A percentile compares a stretch with the other conserved stretches of the same genome.
Conservation (phyloP, 2,113 vertebrate species). For the Chelonoidis abingdonii region DNA sequence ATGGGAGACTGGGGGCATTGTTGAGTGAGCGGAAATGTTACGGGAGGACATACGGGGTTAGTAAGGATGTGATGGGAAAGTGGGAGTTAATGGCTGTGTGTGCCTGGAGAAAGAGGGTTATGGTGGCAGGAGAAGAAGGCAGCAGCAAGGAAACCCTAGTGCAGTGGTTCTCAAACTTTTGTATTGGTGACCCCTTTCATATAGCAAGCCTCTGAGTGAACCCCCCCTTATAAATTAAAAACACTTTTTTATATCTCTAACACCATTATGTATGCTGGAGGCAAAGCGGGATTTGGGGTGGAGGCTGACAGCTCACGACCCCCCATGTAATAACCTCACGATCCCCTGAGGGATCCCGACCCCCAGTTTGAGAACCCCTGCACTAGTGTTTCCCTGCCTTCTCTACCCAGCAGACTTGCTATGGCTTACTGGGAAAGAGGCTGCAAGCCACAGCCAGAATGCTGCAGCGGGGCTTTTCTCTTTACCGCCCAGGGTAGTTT, state of each 20-base stretch:
- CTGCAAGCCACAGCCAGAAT: rapidly evolving
- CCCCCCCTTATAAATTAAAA: no score
- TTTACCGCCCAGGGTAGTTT: rapidly evolving
- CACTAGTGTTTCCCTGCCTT: background rate
- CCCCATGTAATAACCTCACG: no score
- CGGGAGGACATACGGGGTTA: background rate
- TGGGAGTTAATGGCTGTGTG: background rate
- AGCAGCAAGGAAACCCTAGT: background rate
- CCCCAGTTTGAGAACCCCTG: no score
- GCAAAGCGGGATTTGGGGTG: no score
- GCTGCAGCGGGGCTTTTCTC: background rate
- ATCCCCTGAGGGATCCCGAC: no score
- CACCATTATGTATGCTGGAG: no score
- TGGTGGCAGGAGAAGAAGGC: background rate
- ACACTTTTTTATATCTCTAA: no score
- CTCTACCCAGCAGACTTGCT: background rate
- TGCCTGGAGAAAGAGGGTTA: background rate
- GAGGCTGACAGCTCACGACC: no score
- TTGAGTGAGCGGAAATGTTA: background rate
- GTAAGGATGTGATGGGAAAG: background rate
- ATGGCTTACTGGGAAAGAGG: background rate
- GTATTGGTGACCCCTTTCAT: no score
- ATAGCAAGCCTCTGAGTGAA: no score
- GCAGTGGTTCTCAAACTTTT: no score
- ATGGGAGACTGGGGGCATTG: background rate